Base-by-base conservation (phyloP, 2,113 vertebrate genomes). In the Neotoma lepida region DNA sequence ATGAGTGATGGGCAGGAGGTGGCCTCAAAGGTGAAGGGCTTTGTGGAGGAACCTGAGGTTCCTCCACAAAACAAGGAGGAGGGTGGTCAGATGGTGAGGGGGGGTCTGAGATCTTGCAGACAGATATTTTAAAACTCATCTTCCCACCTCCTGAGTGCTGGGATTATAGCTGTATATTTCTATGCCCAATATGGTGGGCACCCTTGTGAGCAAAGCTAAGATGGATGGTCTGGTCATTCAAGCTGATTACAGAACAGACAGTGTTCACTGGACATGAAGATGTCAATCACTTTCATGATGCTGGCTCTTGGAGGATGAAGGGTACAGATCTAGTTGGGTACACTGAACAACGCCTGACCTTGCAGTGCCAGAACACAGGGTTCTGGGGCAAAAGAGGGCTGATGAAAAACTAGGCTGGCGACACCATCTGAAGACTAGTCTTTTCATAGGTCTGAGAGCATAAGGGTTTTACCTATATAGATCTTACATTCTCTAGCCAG, bases 401-500 rank as follows among this genome's bases (percentile, higher is more conserved):
- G 58, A 46, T 85, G 58, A 33, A 64, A 85, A 44, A 18, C 39
- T 5, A 84, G 81, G 39, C 39, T 22, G 15, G 14, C 33, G 39
- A 39, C 15, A 30, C 39, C 15, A 44, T 33, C 58, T 33, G 28
- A 46, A 85, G 8, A 22, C 3, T 18, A 85, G 81, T 41, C 13
- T 26, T 15, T 30, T 20, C 82, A 18, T 22, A 28, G 61, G 82
- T 44, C 39, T 33, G 28, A 64, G 73, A 14, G 58, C 58, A 46
- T 20, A 44, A 63, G n/a, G 26, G 6, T 33, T 63, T n/a, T 46
- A 46, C 39, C 26, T 64, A 18, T 58, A 26, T 9, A 24, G 33
- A 56, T 17, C 26, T 18, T 6, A 12, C 18, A 33, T 44, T 44
- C 9, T 7, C 54, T 58, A 24, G 9, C 15, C 44, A 0, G 3